Percentiles rank a stretch among this genome's conserved stretches.
Conservation (phyloP, 2,888 invertebrate genomes). For the Caenorhabditis virilis region DNA sequence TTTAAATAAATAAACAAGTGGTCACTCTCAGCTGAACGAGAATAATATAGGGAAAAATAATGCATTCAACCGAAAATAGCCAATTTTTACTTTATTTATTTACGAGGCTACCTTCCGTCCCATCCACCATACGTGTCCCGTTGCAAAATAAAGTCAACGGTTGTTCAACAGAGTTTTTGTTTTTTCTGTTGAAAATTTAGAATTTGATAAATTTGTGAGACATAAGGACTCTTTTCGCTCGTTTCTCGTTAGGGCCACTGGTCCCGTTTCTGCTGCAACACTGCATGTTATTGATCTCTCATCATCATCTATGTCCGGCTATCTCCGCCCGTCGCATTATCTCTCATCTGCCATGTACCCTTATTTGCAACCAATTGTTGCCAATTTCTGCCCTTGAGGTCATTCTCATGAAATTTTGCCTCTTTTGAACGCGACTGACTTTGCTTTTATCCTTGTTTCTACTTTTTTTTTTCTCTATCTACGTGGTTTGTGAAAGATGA, state of each 20-base stretch:
- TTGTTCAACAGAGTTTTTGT: too few species aligned
- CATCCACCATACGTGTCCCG: not conserved
- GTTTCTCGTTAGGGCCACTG: too few species aligned
- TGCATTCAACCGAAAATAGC: not conserved
- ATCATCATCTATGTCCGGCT: conserved; percentile 3
- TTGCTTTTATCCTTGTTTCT: too few species aligned
- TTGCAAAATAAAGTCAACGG: too few species aligned
- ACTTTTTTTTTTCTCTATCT: too few species aligned
- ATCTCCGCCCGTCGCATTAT: not conserved
- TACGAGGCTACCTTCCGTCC: not conserved
- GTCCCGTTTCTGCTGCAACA: not conserved
- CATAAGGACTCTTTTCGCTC: too few species aligned
- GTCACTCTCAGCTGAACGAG: not conserved
- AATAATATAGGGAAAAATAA: not conserved
- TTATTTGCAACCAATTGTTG: conserved; percentile 6
- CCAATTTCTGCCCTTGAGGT: conserved; percentile 6
- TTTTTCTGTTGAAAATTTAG: too few species aligned
- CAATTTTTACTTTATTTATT: not conserved
- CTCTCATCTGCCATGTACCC: not conserved
- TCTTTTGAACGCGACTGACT: too few species aligned
- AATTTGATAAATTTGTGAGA: too few species aligned
- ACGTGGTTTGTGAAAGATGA: too few species aligned
- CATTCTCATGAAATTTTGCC: too few species aligned
- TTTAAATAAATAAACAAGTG: not conserved
- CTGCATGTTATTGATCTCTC: conserved; percentile 1